Evolutionary conservation across 2,888 invertebrate species (phyloP).

Genomic region (Apeira syringaria): DNA sequence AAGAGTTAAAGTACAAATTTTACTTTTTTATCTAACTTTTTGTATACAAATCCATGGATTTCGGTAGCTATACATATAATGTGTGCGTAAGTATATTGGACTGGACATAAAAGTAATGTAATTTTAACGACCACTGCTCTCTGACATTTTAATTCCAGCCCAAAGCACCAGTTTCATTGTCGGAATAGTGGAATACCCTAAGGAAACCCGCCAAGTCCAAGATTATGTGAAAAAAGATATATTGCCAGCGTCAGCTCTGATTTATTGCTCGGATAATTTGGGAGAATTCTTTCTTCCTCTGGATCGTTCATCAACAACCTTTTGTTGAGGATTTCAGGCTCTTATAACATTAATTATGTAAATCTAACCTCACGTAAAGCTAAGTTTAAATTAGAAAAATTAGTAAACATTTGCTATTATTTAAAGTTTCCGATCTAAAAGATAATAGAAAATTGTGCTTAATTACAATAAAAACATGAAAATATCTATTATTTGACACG

Average conservation of each 20-base stretch:
- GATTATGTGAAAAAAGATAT: constrained; percentile 31
- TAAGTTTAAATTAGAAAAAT: constrained; percentile 14
- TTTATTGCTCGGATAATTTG: constrained; percentile 26
- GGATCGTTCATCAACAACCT: constrained; percentile 27
- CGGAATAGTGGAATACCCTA: constrained; percentile 26
- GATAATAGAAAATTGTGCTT: no score
- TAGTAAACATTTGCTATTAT: no score
- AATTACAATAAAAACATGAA: no score
- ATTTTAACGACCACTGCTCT: constrained; percentile 24
- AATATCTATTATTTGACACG: no score
- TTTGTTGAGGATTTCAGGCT: constrained; percentile 15
- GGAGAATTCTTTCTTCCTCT: constrained; percentile 22
- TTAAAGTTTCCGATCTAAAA: no score
- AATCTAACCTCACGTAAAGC: no score
- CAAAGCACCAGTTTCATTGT: constrained; percentile 25
- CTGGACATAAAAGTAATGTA: constrained; percentile 20
- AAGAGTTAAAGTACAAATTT: no score
- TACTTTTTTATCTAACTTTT: no score
- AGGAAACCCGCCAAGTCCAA: constrained; percentile 10
- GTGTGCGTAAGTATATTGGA: not conserved
- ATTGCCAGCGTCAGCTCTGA: constrained; percentile 25
- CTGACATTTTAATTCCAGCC: constrained; percentile 19
- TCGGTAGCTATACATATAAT: no score
- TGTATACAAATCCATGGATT: no score
- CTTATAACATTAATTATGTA: constrained; percentile 19